These are phyloP conservation scores for Anas platyrhynchos DNA, from an alignment of 2,113 vertebrate genomes.

Conservation along the genomic window DNA sequence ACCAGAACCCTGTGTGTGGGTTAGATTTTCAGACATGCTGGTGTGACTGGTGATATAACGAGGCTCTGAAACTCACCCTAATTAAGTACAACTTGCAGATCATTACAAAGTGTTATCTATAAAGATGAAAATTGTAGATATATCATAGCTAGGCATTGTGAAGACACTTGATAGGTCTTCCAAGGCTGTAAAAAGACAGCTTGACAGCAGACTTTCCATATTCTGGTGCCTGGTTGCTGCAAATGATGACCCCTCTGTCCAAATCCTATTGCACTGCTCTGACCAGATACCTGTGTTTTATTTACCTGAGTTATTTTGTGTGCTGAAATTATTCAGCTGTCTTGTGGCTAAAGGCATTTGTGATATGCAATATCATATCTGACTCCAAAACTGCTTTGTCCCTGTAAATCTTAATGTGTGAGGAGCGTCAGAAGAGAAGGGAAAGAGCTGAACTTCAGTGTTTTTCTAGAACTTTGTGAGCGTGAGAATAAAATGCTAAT, in stretches of 20 bases:
- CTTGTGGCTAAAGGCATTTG: not conserved
- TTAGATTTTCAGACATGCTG: not conserved
- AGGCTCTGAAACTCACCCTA: not conserved
- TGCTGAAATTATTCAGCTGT: not conserved
- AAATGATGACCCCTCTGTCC: not conserved
- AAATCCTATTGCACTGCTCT: not conserved
- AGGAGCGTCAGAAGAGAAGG: not conserved
- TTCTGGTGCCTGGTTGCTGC: not conserved
- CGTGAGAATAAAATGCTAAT: not conserved
- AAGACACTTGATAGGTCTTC: not conserved
- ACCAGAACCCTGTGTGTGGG: too few relatives aligned
- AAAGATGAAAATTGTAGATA: not conserved
- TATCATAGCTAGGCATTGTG: not conserved
- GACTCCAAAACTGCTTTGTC: not conserved
- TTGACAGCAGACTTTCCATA: not conserved
- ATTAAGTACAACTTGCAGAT: not conserved
- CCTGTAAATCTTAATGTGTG: not conserved
- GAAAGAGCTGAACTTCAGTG: not conserved
- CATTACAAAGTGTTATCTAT: not conserved
- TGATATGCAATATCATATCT: not conserved
- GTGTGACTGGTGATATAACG: accelerated
- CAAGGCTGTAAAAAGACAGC: not conserved
- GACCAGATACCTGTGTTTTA: not conserved
- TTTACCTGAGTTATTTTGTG: not conserved
- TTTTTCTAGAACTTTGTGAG: not conserved